Base-by-base conservation (phyloP, 2,113 vertebrate genomes). In the Rhinogobius similis region DNA sequence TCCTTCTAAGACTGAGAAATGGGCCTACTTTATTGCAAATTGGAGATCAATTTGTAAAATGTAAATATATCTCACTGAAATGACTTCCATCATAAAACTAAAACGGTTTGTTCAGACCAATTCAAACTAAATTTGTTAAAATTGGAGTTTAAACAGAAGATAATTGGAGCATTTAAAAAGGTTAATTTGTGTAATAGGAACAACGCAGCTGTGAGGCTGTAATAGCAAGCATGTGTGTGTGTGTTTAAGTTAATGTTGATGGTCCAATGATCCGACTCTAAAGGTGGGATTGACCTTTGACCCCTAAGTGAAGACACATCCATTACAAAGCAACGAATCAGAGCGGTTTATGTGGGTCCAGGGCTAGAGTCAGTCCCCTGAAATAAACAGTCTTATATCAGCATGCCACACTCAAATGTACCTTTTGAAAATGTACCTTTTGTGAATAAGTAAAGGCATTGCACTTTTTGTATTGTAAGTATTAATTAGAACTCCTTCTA, bases 301-400 rank as follows among this genome's bases (percentile, higher is more conserved):
- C 78, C 75, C 62, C 38, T 48, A 55, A 76, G 83, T 72, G 72
- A 83, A 84, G 75, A 83, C 75, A 83, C 77, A 68, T 68, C 68
- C 65, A 85, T 88, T 74, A 78, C 44, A 29, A 20, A 72, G 39
- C 36, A 9, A 12, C 21, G 21, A 24, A 21, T 63, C 20, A 24
- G n/a, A 24, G n/a, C 66, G 27, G 62, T 85, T 77, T 70, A 73
- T 52, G 5, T 43, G 29, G 66, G 63, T 77, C 84, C n/a, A 27
- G 72, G 72, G 67, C 69, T 68, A n/a, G 80, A 71, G 78, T 82
- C 75, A 61, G 24, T 76, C 68, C 61, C 58, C 16, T 2, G 67
- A 24, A 75, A 52, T 83, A 84, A 84, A 82, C 81, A 85, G 69
- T 48, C 67, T 85, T 79, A 87, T 87, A 87, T 81, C 68, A 84